Conservation (phyloP, 35 echinoderm and acorn worm genomes). For the Strongylocentrotus purpuratus region DNA sequence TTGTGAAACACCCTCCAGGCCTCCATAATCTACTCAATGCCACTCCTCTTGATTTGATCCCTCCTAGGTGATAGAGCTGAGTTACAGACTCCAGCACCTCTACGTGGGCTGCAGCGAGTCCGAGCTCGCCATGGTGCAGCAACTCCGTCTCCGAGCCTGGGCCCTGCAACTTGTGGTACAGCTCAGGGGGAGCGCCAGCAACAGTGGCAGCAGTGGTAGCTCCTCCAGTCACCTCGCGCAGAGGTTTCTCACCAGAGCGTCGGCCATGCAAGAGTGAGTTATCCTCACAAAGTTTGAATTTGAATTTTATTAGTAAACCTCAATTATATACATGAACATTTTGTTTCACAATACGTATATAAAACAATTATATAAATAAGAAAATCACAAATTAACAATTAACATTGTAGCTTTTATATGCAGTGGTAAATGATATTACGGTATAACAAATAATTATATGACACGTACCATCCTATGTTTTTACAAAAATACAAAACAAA, state of each 20-base stretch:
- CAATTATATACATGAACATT: no score
- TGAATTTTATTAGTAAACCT: no score
- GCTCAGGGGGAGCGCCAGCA: conserved; percentile 59
- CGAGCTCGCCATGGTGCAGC: conserved; percentile 81
- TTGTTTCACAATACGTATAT: no score
- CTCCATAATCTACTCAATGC: no score
- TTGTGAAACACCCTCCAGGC: no score
- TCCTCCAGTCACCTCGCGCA: conserved; percentile 43
- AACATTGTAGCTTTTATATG: no score
- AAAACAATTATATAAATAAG: no score
- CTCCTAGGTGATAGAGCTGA: conserved; percentile 66
- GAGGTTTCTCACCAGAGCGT: conserved; percentile 77
- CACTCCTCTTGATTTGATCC: background rate
- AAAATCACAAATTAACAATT: no score
- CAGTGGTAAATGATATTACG: no score
- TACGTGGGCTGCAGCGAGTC: conserved; percentile 82
- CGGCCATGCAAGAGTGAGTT: conserved; percentile 74
- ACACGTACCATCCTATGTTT: no score
- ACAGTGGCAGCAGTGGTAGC: conserved; percentile 35
- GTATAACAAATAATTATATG: no score
- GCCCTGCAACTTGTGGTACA: conserved; percentile 81
- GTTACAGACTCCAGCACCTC: conserved; percentile 83
- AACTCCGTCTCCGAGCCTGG: conserved; percentile 77
- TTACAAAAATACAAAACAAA: no score
- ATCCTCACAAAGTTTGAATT: conserved; percentile 29